A percentile compares a stretch with the other conserved stretches of the same genome.
Evolutionary conservation across 2,888 invertebrate species (phyloP).

Genomic region (Smittia aterrima): DNA sequence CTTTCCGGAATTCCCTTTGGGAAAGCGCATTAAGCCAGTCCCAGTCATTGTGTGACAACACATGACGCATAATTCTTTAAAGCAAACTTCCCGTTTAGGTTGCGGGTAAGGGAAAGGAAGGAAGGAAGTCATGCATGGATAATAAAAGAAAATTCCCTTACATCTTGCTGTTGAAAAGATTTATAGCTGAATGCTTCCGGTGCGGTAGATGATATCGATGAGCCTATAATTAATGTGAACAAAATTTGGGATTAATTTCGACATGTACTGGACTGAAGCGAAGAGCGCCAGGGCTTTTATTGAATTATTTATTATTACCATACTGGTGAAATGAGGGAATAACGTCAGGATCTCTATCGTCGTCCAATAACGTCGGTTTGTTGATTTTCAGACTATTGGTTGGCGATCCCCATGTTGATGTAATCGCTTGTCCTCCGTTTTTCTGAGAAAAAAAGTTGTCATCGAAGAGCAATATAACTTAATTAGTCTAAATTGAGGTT

Average conservation of each 20-base stretch:
- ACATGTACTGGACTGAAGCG: background rate
- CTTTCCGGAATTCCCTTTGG: background rate
- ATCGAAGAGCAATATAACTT: background rate
- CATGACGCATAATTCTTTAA: too few species aligned
- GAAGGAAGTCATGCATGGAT: conserved; percentile 3
- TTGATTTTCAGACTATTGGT: conserved; percentile 34
- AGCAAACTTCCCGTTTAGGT: too few species aligned
- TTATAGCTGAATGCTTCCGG: conserved; percentile 36
- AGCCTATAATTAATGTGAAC: conserved; percentile 41
- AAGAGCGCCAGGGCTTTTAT: background rate
- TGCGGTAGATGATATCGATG: conserved; percentile 36
- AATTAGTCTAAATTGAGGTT: background rate
- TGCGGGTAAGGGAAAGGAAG: background rate
- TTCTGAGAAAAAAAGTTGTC: background rate
- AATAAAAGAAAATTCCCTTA: conserved; percentile 20
- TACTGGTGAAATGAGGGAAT: conserved; percentile 61
- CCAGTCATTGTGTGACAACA: background rate
- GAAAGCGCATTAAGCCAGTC: too few species aligned
- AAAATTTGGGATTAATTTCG: conserved; percentile 35
- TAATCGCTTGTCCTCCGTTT: conserved; percentile 30
- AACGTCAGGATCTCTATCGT: conserved; percentile 59
- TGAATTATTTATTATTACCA: conserved; percentile 52
- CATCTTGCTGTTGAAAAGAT: conserved; percentile 40
- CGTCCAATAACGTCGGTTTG: conserved; percentile 39
- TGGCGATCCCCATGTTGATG: conserved; percentile 28